Conservation (phyloP, 2,888 invertebrate genomes). For the Conistra vaccinii region DNA sequence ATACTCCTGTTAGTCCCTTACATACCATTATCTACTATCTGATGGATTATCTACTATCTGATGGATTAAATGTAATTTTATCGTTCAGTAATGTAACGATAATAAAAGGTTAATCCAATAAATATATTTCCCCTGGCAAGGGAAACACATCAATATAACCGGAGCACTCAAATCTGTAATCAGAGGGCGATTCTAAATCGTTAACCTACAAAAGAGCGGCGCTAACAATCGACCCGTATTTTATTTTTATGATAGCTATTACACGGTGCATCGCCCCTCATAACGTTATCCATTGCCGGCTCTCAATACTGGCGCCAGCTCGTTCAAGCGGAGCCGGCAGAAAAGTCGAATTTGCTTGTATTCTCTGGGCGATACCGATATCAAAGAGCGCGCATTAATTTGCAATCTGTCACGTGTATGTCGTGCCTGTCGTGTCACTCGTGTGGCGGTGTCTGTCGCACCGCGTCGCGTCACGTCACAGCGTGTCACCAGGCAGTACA, state of each 20-base stretch:
- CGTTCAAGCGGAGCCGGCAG: neutral
- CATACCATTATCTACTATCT: neutral
- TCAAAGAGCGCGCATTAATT: constrained; percentile 51
- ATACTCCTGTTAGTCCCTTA: neutral
- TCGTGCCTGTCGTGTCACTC: constrained; percentile 1
- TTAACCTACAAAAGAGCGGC: constrained; percentile 41
- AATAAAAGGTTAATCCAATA: constrained; percentile 11
- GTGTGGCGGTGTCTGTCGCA: neutral
- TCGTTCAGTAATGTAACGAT: neutral
- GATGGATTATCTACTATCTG: neutral
- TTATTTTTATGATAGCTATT: constrained; percentile 38
- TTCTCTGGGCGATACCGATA: constrained; percentile 30
- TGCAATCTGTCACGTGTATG: constrained; percentile 39
- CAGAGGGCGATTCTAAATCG: constrained; percentile 40
- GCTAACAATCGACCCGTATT: constrained; percentile 26
- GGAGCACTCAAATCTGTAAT: constrained; percentile 31
- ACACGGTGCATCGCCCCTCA: constrained; percentile 20
- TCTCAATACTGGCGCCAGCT: neutral
- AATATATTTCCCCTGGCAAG: constrained; percentile 10
- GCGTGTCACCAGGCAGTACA: constrained; percentile 9
- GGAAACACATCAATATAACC: constrained; percentile 21
- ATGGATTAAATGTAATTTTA: constrained; percentile 7
- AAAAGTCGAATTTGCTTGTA: constrained; percentile 46
- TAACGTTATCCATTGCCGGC: constrained; percentile 31
- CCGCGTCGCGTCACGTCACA: neutral